Evolutionary conservation across 2,888 invertebrate genomes (phyloP).

Genomic region (Tromatobia lineatoria): DNA sequence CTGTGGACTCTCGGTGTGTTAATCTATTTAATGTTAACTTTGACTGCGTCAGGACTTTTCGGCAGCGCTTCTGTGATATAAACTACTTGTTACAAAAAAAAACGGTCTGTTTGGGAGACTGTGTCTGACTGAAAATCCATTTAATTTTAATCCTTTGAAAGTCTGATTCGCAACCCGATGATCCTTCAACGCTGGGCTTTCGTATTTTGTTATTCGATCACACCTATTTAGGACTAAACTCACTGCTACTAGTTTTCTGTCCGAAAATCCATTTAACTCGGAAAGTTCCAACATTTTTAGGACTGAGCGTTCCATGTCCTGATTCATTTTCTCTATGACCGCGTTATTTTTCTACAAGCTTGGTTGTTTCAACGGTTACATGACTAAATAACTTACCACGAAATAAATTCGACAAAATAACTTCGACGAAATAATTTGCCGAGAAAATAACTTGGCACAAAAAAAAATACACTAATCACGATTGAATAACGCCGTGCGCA

Average conservation of each 20-base stretch:
- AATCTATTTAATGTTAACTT: conserved; percentile 14
- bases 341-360: too few species aligned
- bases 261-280: background rate
- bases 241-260: background rate
- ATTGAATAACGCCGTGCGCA: too few species aligned
- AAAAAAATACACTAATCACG: too few species aligned
- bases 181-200: background rate
- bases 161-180: background rate
- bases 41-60: background rate
- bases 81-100: background rate
- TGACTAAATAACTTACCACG: too few species aligned
- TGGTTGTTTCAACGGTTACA: too few species aligned
- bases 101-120: background rate
- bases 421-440: too few species aligned
- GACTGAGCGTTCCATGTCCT: too few species aligned
- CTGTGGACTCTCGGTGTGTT: background rate
- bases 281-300: background rate
- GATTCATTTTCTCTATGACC: too few species aligned
- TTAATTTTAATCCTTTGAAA: background rate
- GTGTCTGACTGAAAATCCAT: background rate
- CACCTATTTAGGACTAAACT: conserved; percentile 1
- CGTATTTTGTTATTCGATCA: background rate
- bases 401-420: too few species aligned
- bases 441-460: too few species aligned
- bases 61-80: background rate